Evolutionary conservation across 2,113 vertebrate genomes (phyloP), one percentile per base, ranked within the genome.

Genomic region (Tyrannus savana): DNA sequence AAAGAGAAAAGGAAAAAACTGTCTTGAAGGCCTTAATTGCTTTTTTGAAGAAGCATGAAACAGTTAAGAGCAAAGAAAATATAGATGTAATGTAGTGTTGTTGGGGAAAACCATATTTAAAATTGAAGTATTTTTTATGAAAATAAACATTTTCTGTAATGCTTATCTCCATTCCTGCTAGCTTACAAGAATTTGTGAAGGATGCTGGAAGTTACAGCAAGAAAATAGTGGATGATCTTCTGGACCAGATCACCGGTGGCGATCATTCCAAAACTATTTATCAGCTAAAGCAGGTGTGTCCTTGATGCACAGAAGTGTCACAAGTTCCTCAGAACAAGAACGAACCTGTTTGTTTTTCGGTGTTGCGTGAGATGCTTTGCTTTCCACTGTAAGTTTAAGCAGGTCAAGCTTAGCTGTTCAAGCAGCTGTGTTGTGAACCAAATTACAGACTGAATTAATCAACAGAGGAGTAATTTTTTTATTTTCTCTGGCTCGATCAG

Each of bases 181-280:
- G 99, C 96, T 97, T 99, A 88, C 99, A 99, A 96, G 99, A 99
- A 95, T 99, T 99, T 85, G 99, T 99, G 62, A 99, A 99, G 95
- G 99, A 98, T 24, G 99, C 99, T 75, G 98, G 99, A 71, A 97
- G 96, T 94, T 98, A 98, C 92, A 99, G 99, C 64, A 99, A 98
- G 96, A 98, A 94, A 69, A 97, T 99, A 93, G 99, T 99, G 22
- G 99, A 99, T 21, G 98, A 98, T 71, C 98, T 99, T 72, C 96
- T 99, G 91, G 99, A 99, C 97, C 99, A 99, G 97, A 99, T 99
- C 98, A 99, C 99, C 0, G 98, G 98, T 24, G 98, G 98, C 1
- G 99, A 99, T 97, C 99, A 99, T 97, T 98, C 98, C 6, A 99
- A 99, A 97, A 97, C 98, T 52, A 97, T 99, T 75, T 98, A 97